Base-by-base conservation (phyloP, 2,888 invertebrate genomes). In the Apotomis turbidana region DNA sequence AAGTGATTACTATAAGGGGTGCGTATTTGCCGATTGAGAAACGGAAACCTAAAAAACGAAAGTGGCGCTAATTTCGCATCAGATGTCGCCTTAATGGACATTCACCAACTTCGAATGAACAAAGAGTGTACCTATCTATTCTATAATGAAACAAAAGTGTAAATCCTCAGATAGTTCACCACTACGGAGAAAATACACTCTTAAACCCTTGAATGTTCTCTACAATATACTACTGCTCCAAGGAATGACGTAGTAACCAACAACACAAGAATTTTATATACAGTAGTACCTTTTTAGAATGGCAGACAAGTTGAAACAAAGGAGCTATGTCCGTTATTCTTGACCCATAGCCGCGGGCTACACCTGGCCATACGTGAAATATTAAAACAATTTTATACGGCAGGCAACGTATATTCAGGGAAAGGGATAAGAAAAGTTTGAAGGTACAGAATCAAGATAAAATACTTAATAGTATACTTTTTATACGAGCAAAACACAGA, bases 71-170 rank as follows among this genome's bases (percentile, higher is more conserved):
- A 0, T 27, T 27, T 27, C 27, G 27, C 27, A 27, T 27, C 27
- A 27, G 27, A 27, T 27, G 27, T 27, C 41, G 41, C 6, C 6
- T 41, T 41, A 6, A 62, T n/a, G 4, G 13, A 41, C 5, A 41
- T 0, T 27, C 36, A 51, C 38, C 9, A 51, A 5, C 27, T 51
- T 38, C 36, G 1, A 52, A 8, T 6, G 10, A 52, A 52, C 38
- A 63, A 63, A 52, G 63, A 41, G 13, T 27, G 27, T 27, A 27
- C 27, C 1, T 2, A 27, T 38, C 36, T 8, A n/a, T 13, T n/a
- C 51, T 62, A 52, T n/a, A 52, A 52, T 13, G 9, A 63, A 52
- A 54, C 63, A 41, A 63, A 63, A 54, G 5, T 41, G 36, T 63
- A 51, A 13, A 52, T 44, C 52, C 52, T 9, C 62, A 36, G 27